Percentiles rank a stretch among this genome's conserved stretches.
Evolutionary conservation across 2,888 invertebrate genomes (phyloP).

Genomic region (Seira sanloemensis): DNA sequence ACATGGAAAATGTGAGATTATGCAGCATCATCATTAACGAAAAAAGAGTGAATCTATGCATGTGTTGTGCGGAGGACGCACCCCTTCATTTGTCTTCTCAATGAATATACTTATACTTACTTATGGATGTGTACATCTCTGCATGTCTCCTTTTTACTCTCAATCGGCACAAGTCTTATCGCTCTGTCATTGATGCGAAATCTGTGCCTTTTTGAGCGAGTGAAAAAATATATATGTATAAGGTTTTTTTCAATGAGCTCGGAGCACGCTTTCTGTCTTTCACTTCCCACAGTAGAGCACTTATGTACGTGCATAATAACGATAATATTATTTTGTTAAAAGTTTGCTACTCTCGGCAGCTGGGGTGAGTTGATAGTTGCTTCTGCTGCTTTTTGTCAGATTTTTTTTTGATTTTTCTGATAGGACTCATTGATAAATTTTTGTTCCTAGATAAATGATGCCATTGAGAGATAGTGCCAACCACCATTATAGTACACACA

Average conservation of each 20-base stretch:
- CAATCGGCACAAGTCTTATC: constrained; percentile 61
- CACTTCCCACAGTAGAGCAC: constrained; percentile 10
- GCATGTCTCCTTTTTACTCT: not conserved
- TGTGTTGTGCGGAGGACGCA: too few species aligned
- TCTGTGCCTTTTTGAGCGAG: too few species aligned
- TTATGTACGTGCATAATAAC: not conserved
- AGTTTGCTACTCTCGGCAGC: too few species aligned
- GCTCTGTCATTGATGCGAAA: constrained; percentile 56
- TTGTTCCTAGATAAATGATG: constrained; percentile 49
- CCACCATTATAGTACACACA: constrained; percentile 39
- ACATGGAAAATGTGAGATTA: too few species aligned
- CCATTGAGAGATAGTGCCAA: constrained; percentile 47
- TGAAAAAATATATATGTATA: constrained; percentile 23
- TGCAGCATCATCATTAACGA: too few species aligned
- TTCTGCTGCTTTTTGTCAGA: constrained; percentile 41
- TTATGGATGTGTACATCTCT: not conserved
- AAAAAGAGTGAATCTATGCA: too few species aligned
- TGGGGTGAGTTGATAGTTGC: too few species aligned
- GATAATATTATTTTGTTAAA: too few species aligned
- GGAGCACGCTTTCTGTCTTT: constrained; percentile 46
- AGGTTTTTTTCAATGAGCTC: constrained; percentile 14
- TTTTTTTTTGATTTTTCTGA: constrained; percentile 23
- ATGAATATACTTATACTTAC: too few species aligned
- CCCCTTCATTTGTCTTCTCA: too few species aligned
- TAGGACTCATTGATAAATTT: not conserved